Evolutionary conservation across 2,797 vertebrate species (phyloP), one percentile per base, ranked within the genome.

Genomic region (Danionella dracula): DNA sequence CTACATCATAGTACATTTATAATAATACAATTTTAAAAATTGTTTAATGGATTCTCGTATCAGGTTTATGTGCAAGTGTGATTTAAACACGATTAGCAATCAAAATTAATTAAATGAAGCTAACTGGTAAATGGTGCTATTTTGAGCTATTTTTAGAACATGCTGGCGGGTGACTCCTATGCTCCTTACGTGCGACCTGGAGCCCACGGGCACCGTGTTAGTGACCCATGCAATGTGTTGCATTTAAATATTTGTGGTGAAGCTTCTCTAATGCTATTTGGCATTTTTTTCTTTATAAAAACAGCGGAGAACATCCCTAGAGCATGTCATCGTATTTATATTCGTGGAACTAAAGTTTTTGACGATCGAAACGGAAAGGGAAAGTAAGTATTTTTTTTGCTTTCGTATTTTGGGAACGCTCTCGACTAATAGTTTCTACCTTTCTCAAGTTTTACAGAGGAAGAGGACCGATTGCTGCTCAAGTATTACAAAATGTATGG

Each of bases 251-350:
- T 8, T 35, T 31, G 5, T 5, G 9, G 29, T 31, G 29, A 31
- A 31, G 5, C 9, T 5, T 31, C 29, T 31, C 29, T 31, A 40
- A 7, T 1, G 8, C 7, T 37, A 21, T 7, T 40, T 40, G 20
- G 16, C 21, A 8, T 44, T 21, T 62, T 23, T 69, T 20, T 42
- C 13, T 12, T 17, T 37, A 34, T 5, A 16, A 62, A 16, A 41
- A 32, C 80, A 90, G 89, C 82, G 29, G 84, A 83, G 0, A 86
- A 81, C 1, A 74, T 91, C 51, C 78, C 83, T 8, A 81, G 86
- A 8, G 4, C 80, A 0, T 86, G 84, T 65, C 31, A 57, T 4
- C 61, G 80, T 2, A 57, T 89, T 15, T 75, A 74, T 49, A 1
- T 0, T 2, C 66, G 86, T 48, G 86, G 78, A 4, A 79, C 53